Base-by-base conservation (phyloP, 2,888 invertebrate genomes). In the Alviniconcha strummeri region DNA sequence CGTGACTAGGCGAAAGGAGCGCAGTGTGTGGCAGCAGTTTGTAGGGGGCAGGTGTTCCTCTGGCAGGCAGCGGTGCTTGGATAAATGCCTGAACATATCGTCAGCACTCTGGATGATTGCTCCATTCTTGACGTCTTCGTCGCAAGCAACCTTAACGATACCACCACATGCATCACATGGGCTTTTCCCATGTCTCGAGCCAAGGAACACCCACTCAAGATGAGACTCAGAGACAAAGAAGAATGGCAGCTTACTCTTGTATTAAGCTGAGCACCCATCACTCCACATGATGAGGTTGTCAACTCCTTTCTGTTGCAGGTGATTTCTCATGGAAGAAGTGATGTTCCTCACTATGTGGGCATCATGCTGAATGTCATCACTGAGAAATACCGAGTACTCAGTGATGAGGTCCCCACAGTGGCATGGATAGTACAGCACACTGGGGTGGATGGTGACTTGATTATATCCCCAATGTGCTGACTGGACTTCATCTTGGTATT, bases 311-410 rank as follows among this genome's bases (percentile, higher is more conserved):
- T 60, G 60, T 11, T 11, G 7, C 60, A 60, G 60, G 60, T 60
- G 60, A 11, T 60, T 11, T 60, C 60, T 60, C 8, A 60, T 60
- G 60, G 11, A 7, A 11, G 7, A 8, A 17, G 52, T 52, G 13
- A 54, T 2, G 13, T 54, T 17, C 75, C 55, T 75, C 52, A 15
- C 13, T 1, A 55, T 55, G 55, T 75, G 75, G 55, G 75, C 75
- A 75, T 75, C 75, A 75, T 54, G 54, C 15, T 55, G 75, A 75
- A n/a, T n/a, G n/a, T n/a, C n/a, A n/a, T n/a, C n/a, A n/a, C n/a
- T n/a, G n/a, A n/a, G n/a, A n/a, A n/a, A 75, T 5, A 75, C 75
- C 15, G 55, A 55, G 52, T 55, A 75, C 11, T 75, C 75, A 15
- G 56, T 75, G 75, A 75, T 55, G 55, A 55, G 36, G 4, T 75